These are phyloP conservation scores for Nesospiza acunhae DNA, from an alignment of 2,113 vertebrate genomes.

Conservation along the genomic window DNA sequence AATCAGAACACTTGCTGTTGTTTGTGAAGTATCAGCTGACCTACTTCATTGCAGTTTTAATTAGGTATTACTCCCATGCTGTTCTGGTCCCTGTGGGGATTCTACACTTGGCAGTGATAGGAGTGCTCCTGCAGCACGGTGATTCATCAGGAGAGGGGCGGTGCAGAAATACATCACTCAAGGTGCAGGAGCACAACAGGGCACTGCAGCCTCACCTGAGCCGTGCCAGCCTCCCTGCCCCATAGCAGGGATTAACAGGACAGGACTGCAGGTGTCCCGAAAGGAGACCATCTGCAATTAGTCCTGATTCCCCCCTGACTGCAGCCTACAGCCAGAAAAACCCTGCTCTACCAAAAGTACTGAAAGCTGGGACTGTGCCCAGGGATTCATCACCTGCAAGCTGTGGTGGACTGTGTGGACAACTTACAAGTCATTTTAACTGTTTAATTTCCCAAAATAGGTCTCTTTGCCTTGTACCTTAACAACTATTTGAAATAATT, in stretches of 20 bases:
- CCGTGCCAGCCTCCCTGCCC: neutral
- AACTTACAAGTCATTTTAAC: neutral
- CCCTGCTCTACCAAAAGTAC: neutral
- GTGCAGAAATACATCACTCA: neutral
- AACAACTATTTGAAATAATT: neutral
- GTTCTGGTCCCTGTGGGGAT: slow-evolving; percentile 22
- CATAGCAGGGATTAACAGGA: neutral
- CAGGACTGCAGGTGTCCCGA: neutral
- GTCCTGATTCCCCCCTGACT: neutral
- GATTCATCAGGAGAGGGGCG: neutral
- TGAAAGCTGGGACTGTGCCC: neutral
- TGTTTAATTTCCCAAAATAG: neutral
- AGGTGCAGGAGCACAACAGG: neutral
- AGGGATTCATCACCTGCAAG: neutral
- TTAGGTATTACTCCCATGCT: slow-evolving; percentile 66
- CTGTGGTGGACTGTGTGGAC: neutral
- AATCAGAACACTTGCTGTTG: slow-evolving; percentile 40
- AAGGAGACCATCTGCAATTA: neutral
- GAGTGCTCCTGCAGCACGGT: neutral
- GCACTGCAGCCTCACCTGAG: neutral
- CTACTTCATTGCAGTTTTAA: slow-evolving; percentile 66
- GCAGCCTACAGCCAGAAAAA: neutral
- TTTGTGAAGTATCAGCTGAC: slow-evolving; percentile 65
- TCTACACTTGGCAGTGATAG: slow-evolving; percentile 26
- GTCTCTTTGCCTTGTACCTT: neutral